Evolutionary conservation across 2,797 vertebrate species (phyloP).

Genomic region (Xyrichtys novacula): DNA sequence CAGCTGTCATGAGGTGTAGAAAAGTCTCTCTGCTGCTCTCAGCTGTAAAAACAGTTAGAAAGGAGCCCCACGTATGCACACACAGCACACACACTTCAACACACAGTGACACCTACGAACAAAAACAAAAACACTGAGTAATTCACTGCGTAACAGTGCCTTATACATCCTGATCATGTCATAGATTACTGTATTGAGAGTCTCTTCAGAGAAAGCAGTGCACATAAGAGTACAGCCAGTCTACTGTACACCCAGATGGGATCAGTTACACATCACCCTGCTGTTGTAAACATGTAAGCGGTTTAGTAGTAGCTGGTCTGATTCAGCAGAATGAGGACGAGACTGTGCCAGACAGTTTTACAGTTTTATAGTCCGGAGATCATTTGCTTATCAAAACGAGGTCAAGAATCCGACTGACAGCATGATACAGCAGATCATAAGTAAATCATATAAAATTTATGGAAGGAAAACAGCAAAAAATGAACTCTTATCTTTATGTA

Average conservation of each 20-base stretch:
- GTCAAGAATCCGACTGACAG: conserved; percentile 1
- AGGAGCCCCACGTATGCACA: conserved; percentile 35
- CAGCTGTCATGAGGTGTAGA: conserved; percentile 83
- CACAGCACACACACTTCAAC: conserved; percentile 4
- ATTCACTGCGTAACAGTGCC: conserved; percentile 6
- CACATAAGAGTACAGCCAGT: not conserved
- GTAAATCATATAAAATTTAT: not conserved
- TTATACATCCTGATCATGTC: conserved; percentile 13
- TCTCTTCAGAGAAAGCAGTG: not conserved
- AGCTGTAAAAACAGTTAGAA: conserved; percentile 83
- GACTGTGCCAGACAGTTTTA: not conserved
- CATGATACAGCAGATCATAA: not conserved
- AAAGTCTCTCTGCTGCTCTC: conserved; percentile 73
- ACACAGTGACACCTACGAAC: not conserved
- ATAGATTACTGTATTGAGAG: not conserved
- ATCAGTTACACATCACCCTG: conserved; percentile 12
- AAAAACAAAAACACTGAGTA: not conserved
- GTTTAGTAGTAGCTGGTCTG: conserved; percentile 32
- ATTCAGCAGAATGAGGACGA: conserved; percentile 9
- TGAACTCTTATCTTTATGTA: not conserved
- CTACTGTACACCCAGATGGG: not conserved
- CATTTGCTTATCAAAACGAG: conserved; percentile 17
- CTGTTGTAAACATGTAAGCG: conserved; percentile 8
- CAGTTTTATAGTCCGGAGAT: not conserved
- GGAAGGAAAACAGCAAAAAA: not conserved